Percentiles rank a stretch among this genome's conserved stretches.
Evolutionary conservation across 1,140 invertebrate genomes (phyloP).

Genomic region (Pseudoatta argentina): DNA sequence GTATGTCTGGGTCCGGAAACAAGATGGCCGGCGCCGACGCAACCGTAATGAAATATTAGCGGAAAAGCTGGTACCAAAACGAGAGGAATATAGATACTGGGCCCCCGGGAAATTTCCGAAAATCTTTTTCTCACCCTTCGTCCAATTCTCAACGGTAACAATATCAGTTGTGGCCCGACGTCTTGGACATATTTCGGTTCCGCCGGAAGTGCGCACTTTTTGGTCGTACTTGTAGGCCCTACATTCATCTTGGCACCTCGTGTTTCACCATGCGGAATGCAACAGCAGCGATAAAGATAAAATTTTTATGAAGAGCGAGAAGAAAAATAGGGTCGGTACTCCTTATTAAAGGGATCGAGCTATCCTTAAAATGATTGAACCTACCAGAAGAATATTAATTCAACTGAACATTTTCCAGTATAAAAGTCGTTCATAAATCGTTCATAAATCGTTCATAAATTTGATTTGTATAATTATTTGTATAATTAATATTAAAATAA

Average conservation of each 20-base stretch:
- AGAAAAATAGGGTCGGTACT: neutral
- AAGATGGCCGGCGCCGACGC: slow-evolving; percentile 82
- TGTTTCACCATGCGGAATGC: slow-evolving; percentile 41
- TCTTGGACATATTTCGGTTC: slow-evolving; percentile 74
- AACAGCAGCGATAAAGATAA: slow-evolving; percentile 51
- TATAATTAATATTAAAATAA: too few species aligned
- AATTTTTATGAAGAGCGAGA: slow-evolving; percentile 63
- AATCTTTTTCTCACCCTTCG: slow-evolving; percentile 77
- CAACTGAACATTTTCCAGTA: neutral
- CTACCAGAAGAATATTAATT: neutral
- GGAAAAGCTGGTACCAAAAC: slow-evolving; percentile 80
- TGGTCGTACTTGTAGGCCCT: slow-evolving; percentile 25
- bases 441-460: neutral
- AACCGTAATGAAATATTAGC: slow-evolving; percentile 85
- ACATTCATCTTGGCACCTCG: slow-evolving; percentile 41
- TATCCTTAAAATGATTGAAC: slow-evolving; percentile 8
- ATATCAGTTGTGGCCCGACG: slow-evolving; percentile 56
- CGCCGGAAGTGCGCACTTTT: slow-evolving; percentile 61
- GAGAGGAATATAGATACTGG: slow-evolving; percentile 73
- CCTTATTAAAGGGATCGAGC: neutral
- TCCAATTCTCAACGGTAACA: slow-evolving; percentile 41
- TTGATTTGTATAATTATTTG: neutral
- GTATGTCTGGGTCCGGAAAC: slow-evolving; percentile 82
- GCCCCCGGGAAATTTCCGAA: slow-evolving; percentile 82
- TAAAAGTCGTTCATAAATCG: neutral